Percentiles rank a stretch among this genome's conserved stretches.
Conservation (phyloP, 2,113 vertebrate genomes). For the Lasiurus borealis region DNA sequence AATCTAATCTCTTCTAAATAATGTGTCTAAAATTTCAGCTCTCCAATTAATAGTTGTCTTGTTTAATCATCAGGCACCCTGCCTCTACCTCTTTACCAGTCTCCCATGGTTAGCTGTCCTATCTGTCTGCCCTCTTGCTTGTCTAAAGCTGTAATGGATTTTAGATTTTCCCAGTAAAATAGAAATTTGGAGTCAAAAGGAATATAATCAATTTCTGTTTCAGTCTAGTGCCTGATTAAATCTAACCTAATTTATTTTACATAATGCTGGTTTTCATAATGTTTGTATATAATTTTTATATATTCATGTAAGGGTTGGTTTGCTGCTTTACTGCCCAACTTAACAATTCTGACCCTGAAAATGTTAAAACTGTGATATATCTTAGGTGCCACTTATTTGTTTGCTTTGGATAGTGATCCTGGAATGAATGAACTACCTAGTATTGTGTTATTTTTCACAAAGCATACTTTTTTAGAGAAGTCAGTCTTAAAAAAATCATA, state of each 20-base stretch:
- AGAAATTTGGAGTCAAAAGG: slow-evolving; percentile 50
- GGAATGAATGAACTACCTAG: slow-evolving; percentile 19
- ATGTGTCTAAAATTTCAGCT: background rate
- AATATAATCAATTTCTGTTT: background rate
- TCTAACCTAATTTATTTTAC: slow-evolving; percentile 25
- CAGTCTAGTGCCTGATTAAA: slow-evolving; percentile 12
- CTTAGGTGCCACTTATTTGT: background rate
- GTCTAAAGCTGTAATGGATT: background rate
- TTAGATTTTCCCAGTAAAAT: background rate
- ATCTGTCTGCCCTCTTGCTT: background rate
- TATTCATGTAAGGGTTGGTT: background rate
- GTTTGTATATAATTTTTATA: slow-evolving; percentile 13
- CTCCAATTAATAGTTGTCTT: background rate
- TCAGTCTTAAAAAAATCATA: slow-evolving; percentile 16
- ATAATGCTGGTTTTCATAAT: background rate
- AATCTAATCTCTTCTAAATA: slow-evolving; percentile 1
- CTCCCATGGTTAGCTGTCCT: background rate
- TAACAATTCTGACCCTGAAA: slow-evolving; percentile 20
- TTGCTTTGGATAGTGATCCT: slow-evolving; percentile 49
- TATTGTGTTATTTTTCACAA: slow-evolving; percentile 42
- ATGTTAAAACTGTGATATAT: slow-evolving; percentile 16
- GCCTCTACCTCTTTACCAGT: background rate
- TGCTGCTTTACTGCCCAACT: slow-evolving; percentile 36
- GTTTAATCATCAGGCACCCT: background rate
- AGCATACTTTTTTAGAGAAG: slow-evolving; percentile 64